A percentile compares a stretch with the other conserved stretches of the same genome.
phyloP scores from a whole-genome alignment of 2,888 invertebrate genomes.

The Carabus problematicus region DNA sequence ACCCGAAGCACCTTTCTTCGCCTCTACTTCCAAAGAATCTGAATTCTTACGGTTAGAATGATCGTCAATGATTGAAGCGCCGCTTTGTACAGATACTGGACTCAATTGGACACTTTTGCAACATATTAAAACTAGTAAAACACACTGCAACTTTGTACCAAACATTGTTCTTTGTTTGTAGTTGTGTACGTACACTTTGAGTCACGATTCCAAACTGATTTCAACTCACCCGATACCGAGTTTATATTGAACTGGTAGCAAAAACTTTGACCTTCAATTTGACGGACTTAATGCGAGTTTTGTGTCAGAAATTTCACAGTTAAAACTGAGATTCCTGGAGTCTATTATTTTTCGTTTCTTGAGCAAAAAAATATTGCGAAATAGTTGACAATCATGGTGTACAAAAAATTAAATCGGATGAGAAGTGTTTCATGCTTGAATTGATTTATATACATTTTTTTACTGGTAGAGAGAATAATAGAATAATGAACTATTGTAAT shows the following conservation, averaged over 20 bases:
- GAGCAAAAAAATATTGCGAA: too few species aligned
- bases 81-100: conserved; percentile 22
- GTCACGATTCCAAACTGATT: neutral
- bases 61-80: conserved; percentile 20
- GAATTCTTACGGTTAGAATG: conserved; percentile 22
- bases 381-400: too few species aligned
- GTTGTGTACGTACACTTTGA: conserved; percentile 3
- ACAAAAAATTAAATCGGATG: too few species aligned
- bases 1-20: conserved; percentile 51
- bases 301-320: conserved; percentile 16
- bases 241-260: conserved; percentile 15
- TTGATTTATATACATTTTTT: too few species aligned
- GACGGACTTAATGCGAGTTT: conserved; percentile 14
- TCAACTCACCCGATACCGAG: conserved; percentile 12
- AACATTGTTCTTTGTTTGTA: conserved; percentile 14
- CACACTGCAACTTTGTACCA: neutral
- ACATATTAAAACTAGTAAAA: conserved; percentile 15
- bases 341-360: too few species aligned
- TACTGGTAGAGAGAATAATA: too few species aligned
- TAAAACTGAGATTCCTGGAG: conserved; percentile 20
- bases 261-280: conserved; percentile 22
- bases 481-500: too few species aligned
- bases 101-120: conserved; percentile 5
- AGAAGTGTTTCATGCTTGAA: too few species aligned
- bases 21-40: conserved; percentile 13